Conservation (phyloP, 1,140 invertebrate genomes). For the Nasonia longicornis region DNA sequence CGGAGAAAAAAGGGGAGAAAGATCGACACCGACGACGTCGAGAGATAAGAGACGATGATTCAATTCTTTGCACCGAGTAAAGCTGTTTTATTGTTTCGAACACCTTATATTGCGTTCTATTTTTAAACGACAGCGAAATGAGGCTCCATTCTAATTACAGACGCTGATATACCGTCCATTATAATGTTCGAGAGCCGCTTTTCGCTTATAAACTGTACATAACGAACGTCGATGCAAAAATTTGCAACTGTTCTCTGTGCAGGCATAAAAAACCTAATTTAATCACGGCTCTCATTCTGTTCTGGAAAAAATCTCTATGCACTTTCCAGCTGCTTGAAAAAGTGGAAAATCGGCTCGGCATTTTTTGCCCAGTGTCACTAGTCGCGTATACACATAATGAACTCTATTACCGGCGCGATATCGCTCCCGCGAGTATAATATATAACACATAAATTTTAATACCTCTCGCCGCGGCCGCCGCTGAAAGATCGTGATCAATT, state of each 20-base stretch:
- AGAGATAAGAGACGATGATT: too few relatives aligned
- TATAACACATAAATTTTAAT: conserved; percentile 26
- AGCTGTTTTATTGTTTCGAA: too few relatives aligned
- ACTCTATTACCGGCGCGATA: neutral
- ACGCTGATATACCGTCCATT: neutral
- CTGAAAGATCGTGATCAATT: conserved; percentile 54
- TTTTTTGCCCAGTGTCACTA: conserved; percentile 9
- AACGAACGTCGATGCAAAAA: neutral
- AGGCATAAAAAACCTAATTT: neutral
- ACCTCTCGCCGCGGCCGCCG: neutral
- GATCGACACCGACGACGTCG: too few relatives aligned
- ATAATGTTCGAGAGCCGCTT: neutral
- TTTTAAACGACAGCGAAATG: neutral
- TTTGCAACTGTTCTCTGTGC: neutral
- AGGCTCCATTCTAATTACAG: neutral
- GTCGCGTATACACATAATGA: neutral
- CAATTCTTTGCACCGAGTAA: too few relatives aligned
- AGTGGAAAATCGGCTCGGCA: neutral
- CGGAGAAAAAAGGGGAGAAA: too few relatives aligned
- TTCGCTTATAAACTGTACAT: neutral
- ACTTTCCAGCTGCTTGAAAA: neutral
- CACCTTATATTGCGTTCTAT: neutral
- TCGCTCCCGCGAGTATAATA: neutral
- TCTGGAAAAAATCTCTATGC: neutral
- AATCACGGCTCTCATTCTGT: neutral